These are phyloP conservation scores for Volucella inanis DNA, from an alignment of 2,888 invertebrate genomes.

Conservation along the genomic window DNA sequence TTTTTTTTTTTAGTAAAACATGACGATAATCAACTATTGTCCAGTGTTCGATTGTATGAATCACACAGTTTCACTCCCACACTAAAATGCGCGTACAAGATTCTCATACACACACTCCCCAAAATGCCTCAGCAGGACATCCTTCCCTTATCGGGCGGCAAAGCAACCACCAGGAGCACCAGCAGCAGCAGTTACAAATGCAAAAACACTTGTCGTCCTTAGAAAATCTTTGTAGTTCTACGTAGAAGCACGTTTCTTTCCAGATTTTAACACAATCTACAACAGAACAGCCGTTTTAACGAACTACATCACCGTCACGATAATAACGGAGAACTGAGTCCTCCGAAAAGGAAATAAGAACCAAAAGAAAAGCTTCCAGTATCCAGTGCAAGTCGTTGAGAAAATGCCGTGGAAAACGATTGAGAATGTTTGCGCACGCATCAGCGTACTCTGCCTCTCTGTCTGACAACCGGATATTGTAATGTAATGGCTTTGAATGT, in stretches of 20 bases:
- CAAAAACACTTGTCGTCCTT: constrained; percentile 63
- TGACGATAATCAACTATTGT: constrained; percentile 70
- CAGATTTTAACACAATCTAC: constrained; percentile 59
- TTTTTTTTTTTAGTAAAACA: constrained; percentile 75
- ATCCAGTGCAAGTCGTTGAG: constrained; percentile 27
- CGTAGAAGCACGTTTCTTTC: constrained; percentile 37
- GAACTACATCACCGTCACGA: constrained; percentile 73
- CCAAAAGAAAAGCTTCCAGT: constrained; percentile 71
- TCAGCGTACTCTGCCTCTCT: constrained; percentile 34
- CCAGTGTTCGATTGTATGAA: constrained; percentile 66
- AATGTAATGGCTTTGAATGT: constrained; percentile 12
- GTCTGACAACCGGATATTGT: constrained; percentile 49
- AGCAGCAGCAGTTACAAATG: constrained; percentile 51
- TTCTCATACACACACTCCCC: constrained; percentile 54
- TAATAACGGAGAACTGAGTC: constrained; percentile 74
- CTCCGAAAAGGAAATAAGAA: constrained; percentile 72
- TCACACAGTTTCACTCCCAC: constrained; percentile 71
- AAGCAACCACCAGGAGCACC: background rate
- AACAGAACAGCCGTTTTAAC: constrained; percentile 65
- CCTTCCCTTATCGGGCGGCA: constrained; percentile 29
- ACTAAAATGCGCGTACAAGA: background rate
- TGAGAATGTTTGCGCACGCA: constrained; percentile 65
- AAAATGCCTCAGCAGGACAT: constrained; percentile 57
- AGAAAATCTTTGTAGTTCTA: constrained; percentile 31
- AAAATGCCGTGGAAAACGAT: constrained; percentile 52